Evolutionary conservation across 2,888 invertebrate species (phyloP), one percentile per base, ranked within the genome.

Genomic region (Criorhina ranunculi): DNA sequence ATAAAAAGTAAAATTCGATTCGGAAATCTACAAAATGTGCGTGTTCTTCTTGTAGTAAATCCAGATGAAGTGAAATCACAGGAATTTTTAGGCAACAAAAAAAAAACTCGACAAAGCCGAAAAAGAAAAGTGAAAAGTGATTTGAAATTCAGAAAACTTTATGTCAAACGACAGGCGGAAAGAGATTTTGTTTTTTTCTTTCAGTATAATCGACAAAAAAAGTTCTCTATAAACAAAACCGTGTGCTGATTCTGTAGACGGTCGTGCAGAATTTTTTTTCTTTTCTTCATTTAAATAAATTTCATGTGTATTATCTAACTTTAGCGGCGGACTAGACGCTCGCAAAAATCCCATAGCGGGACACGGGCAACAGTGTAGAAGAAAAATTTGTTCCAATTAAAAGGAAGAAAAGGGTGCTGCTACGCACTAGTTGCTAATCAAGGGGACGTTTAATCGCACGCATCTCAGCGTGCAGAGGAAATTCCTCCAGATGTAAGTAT

Each of bases 301-400:
- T 51, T 42, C 59, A 9, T 70, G 69, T 59, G 53, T 44, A 85
- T 85, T 85, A 83, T 75, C 79, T 85, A 85, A 85, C 79, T 35
- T 46, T 57, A 9, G 37, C 46, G 44, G 62, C 24, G 55, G 31
- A 62, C 37, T 72, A 42, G 55, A 73, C 17, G 42, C 60, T 55
- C 5, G 31, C 9, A 33, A 46, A 53, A 42, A 19, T 9, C 17
- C 7, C 35, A 19, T 37, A 77, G n/a, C 51, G 29, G 35, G 35
- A 55, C 44, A 60, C 40, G 12, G 17, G 19, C 6, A 66, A 59
- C 24, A 29, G 11, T 51, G 11, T 17, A 60, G 9, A 53, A 49
- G 4, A 55, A 42, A 8, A 49, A 29, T 33, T 12, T 35, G 49
- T 46, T 17, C 31, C 12, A 46, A 24, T 42, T 37, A 37, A 55